Base-by-base conservation (phyloP, 2,113 vertebrate species). In the Paraplagusia blochii region DNA sequence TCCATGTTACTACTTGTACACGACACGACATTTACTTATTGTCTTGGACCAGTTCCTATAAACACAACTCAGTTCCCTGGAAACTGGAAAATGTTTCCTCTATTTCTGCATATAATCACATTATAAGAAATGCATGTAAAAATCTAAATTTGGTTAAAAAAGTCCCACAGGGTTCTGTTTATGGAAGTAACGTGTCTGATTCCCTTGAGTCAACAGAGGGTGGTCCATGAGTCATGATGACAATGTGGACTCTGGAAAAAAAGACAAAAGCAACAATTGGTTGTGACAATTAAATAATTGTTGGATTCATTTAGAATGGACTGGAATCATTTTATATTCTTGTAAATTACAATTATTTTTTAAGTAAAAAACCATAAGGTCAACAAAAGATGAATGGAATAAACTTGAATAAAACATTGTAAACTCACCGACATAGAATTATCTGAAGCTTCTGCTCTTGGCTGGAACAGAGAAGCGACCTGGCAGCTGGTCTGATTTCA, bases 161-260 rank as follows among this genome's bases (percentile, higher is more conserved):
- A 71, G 34, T 63, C 64, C 75, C 73, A 16, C 44, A 44, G 49
- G 49, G 8, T 7, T 15, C 42, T 45, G 13, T 13, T 66, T 62
- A 19, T 57, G 57, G 74, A 74, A 61, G 14, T 34, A 52, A 47
- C 19, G 11, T 19, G 46, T 56, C 63, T 54, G 54, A 56, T 1
- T 58, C 50, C 9, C 12, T 4, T 88, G 81, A 88, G 62, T 84
- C 84, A 80, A 80, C 57, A 53, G 58, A 46, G 51, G 62, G 33
- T 12, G 5, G 52, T 14, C 38, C 3, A 6, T 85, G 77, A 85
- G 44, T 84, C 76, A 84, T 33, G 7, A 11, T 40, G 47, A 68
- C 45, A 34, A 53, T 53, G 45, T 19, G 8, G 15, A 58, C 63
- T 35, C 71, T 70, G 44, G 7, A 18, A 53, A 36, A 42, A 15